Evolutionary conservation across 2,888 invertebrate genomes (phyloP).

Genomic region (Melolontha melolontha): DNA sequence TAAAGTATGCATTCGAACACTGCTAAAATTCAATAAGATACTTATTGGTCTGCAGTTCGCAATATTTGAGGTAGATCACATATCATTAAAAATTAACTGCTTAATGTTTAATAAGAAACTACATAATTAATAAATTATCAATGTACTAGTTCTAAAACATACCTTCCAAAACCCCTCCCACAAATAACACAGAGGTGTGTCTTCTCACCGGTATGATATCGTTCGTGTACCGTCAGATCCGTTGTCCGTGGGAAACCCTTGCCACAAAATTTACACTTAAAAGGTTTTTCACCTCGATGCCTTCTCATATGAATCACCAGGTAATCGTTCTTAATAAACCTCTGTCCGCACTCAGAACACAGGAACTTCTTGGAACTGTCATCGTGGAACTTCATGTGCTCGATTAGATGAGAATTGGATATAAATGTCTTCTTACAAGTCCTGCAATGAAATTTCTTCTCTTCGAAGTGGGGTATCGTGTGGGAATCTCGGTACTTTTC

Average conservation of each 20-base stretch:
- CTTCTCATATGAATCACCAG: slow-evolving; percentile 71
- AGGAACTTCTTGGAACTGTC: slow-evolving; percentile 69
- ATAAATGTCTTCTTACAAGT: slow-evolving; percentile 64
- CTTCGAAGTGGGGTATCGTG: slow-evolving; percentile 63
- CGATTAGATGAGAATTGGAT: slow-evolving; percentile 67
- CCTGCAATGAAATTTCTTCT: slow-evolving; percentile 62
- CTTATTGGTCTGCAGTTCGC: no score
- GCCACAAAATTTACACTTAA: slow-evolving; percentile 71
- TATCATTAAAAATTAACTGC: no score
- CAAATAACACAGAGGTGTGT: slow-evolving; percentile 69
- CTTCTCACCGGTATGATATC: slow-evolving; percentile 70
- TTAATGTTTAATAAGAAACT: no score
- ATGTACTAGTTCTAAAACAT: slow-evolving; percentile 35
- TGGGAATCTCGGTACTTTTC: slow-evolving; percentile 70
- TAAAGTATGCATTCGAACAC: no score
- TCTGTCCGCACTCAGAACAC: slow-evolving; percentile 71
- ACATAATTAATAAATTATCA: no score
- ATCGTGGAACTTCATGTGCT: slow-evolving; percentile 70
- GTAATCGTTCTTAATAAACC: slow-evolving; percentile 72
- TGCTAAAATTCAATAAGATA: no score
- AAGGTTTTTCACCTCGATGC: slow-evolving; percentile 72
- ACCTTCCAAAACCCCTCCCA: slow-evolving; percentile 65
- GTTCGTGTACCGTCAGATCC: slow-evolving; percentile 71
- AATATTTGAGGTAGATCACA: no score
- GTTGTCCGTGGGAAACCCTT: slow-evolving; percentile 72